phyloP scores from a whole-genome alignment of 2,113 vertebrate genomes.

The Hymenochirus boettgeri region DNA sequence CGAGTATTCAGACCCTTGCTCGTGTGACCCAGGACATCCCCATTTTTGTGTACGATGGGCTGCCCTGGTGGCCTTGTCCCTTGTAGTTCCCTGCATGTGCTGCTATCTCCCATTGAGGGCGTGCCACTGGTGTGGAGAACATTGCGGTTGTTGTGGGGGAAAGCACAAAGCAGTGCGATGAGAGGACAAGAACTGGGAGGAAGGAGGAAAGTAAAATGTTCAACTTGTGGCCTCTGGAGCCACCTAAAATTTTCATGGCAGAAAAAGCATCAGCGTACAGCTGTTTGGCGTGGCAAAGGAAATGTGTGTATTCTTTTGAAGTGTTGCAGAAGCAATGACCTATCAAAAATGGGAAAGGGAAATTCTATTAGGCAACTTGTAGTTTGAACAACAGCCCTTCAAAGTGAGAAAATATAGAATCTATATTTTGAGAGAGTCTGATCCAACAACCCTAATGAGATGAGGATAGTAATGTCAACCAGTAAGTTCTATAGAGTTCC shows the following conservation, averaged over 20 bases:
- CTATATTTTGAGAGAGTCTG: conserved; percentile 6
- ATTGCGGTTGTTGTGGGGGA: conserved; percentile 84
- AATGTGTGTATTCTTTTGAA: conserved; percentile 20
- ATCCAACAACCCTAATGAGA: conserved; percentile 17
- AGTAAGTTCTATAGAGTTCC: background rate
- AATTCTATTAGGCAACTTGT: conserved; percentile 4
- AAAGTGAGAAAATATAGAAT: conserved; percentile 1
- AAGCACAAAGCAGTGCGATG: conserved; percentile 88
- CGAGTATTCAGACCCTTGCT: conserved; percentile 90
- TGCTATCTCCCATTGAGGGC: conserved; percentile 85
- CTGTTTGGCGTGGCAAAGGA: background rate
- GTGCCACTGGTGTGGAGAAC: conserved; percentile 85
- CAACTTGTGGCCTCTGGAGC: background rate
- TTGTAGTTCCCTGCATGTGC: conserved; percentile 91
- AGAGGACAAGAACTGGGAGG: conserved; percentile 53
- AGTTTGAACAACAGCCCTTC: conserved; percentile 3
- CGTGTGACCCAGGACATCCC: conserved; percentile 79
- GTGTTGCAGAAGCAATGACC: conserved; percentile 21
- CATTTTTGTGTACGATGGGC: conserved; percentile 85
- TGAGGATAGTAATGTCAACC: background rate
- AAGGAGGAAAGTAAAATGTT: conserved; percentile 21
- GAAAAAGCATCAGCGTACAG: background rate
- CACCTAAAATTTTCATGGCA: conserved; percentile 27
- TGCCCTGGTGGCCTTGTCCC: conserved; percentile 77
- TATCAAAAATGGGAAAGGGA: conserved; percentile 10